Conservation (phyloP, 2,797 vertebrate genomes). For the Alosa sapidissima region DNA sequence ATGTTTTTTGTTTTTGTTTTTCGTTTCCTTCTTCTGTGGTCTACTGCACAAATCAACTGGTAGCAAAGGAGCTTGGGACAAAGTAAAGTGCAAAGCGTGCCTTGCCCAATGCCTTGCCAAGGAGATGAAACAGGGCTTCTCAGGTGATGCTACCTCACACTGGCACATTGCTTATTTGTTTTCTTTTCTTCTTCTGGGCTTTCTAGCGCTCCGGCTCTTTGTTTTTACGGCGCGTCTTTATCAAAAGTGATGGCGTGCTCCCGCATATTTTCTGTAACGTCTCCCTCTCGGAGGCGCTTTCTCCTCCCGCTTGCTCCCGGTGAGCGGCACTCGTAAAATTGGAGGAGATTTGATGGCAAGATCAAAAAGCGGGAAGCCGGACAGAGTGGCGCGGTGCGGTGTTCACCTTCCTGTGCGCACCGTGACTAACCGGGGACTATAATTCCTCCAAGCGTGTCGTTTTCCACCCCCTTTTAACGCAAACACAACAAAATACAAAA, state of each 20-base stretch:
- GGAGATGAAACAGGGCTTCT: not conserved
- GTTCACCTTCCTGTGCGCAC: not conserved
- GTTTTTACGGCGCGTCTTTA: slow-evolving; percentile 64
- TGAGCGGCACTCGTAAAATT: slow-evolving; percentile 52
- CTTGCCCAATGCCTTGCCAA: not conserved
- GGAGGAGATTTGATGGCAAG: slow-evolving; percentile 70
- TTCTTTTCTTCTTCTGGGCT: slow-evolving; percentile 42
- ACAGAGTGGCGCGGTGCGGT: slow-evolving; percentile 36
- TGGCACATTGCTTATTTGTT: slow-evolving; percentile 39
- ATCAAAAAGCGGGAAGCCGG: slow-evolving; percentile 72
- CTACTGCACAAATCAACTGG: slow-evolving; percentile 8
- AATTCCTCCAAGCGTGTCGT: slow-evolving; percentile 63
- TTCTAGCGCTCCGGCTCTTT: slow-evolving; percentile 60
- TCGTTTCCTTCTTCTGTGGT: not conserved
- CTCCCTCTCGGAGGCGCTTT: slow-evolving; percentile 65
- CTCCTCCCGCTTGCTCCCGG: slow-evolving; percentile 62
- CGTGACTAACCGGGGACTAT: slow-evolving; percentile 53
- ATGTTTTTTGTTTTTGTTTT: not conserved
- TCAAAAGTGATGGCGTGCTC: slow-evolving; percentile 77
- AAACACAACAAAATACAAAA: slow-evolving; percentile 71
- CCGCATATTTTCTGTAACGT: slow-evolving; percentile 71
- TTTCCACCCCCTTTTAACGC: slow-evolving; percentile 60
- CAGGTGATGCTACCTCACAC: not conserved
- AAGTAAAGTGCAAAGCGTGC: not conserved
- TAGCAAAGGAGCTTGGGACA: not conserved